phyloP scores from a whole-genome alignment of 64 coral and sea anemone species.

The Porites lutea region DNA sequence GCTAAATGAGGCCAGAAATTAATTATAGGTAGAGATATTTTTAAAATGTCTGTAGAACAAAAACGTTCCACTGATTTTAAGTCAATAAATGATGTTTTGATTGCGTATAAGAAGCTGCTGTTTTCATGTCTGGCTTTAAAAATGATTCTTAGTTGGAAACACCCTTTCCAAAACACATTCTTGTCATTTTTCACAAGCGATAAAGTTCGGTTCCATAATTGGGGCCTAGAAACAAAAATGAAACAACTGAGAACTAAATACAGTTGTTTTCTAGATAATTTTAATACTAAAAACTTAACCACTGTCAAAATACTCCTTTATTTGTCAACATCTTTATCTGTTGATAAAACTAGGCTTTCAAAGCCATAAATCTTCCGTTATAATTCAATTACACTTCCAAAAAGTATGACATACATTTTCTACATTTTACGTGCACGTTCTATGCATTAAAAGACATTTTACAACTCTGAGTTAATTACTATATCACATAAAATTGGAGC shows the following conservation, averaged over 20 bases:
- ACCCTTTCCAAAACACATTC: no score
- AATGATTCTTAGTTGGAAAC: no score
- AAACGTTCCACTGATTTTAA: background rate
- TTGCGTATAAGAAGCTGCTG: background rate
- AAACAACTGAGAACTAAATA: no score
- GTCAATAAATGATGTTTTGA: slow-evolving; percentile 7
- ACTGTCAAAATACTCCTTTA: slow-evolving; percentile 62
- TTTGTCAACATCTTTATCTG: background rate
- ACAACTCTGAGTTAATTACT: background rate
- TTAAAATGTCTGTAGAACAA: background rate
- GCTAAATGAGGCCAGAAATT: background rate
- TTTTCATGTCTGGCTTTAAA: background rate
- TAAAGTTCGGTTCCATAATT: no score
- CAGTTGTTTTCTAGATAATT: no score
- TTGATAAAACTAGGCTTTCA: slow-evolving; percentile 47
- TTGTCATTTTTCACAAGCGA: no score
- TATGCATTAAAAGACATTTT: slow-evolving; percentile 10
- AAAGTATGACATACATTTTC: background rate
- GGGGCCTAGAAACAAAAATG: no score
- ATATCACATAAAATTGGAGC: background rate
- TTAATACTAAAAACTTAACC: background rate
- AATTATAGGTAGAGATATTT: slow-evolving; percentile 15
- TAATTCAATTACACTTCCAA: slow-evolving; percentile 14
- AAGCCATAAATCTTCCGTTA: slow-evolving; percentile 24
- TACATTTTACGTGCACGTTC: slow-evolving; percentile 20